Conservation (phyloP, 2,113 vertebrate genomes). For the Trogon melanurus region DNA sequence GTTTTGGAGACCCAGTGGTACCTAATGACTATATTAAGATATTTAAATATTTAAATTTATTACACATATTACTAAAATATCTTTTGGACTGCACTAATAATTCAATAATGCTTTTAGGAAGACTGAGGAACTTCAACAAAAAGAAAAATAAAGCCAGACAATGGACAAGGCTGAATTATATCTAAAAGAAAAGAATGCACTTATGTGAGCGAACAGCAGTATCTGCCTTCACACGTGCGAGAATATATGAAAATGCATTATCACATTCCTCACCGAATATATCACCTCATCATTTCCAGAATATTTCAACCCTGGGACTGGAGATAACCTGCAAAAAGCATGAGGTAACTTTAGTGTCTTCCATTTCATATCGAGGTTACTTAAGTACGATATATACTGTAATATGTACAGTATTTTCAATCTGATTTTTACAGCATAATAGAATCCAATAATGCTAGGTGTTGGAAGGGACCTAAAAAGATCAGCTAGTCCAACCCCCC, state of each 20-base stretch:
- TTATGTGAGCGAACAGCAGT: not conserved
- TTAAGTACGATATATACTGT: not conserved
- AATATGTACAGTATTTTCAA: not conserved
- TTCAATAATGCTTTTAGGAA: not conserved
- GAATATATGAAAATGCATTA: not conserved
- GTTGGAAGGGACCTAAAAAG: too few relatives aligned
- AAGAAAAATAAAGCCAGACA: not conserved
- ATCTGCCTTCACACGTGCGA: not conserved
- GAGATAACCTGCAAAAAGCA: not conserved
- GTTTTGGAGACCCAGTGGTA: not conserved
- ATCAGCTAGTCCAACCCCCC: too few relatives aligned
- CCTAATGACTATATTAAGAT: not conserved
- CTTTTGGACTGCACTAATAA: not conserved
- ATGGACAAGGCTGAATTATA: not conserved
- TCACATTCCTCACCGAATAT: not conserved
- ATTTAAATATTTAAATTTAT: slow-evolving; percentile 5
- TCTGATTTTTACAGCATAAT: not conserved
- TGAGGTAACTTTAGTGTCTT: not conserved
- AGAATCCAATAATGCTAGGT: too few relatives aligned
- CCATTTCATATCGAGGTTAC: not conserved
- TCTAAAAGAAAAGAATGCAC: not conserved
- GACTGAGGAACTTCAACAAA: not conserved
- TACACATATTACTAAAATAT: not conserved
- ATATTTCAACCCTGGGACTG: not conserved
- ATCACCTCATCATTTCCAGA: not conserved